A percentile compares a stretch with the other conserved stretches of the same genome.
These are phyloP conservation scores for Ceyx cyanopectus DNA, from an alignment of 2,113 vertebrate genomes.

Conservation along the genomic window DNA sequence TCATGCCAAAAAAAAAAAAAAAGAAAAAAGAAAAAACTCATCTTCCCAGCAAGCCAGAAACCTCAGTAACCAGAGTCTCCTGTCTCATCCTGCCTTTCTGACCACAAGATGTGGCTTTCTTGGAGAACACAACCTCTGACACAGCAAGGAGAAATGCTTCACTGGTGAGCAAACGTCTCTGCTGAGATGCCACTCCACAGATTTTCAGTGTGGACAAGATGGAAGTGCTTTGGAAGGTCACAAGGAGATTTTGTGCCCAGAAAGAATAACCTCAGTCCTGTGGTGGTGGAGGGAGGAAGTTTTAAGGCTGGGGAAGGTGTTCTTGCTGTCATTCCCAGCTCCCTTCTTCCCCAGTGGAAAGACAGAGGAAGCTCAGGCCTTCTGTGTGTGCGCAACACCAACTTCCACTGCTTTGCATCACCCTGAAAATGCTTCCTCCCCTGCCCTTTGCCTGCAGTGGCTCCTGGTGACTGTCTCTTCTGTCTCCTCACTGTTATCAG, in stretches of 20 bases:
- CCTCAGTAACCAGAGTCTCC: background rate
- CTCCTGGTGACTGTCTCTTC: background rate
- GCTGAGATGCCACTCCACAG: background rate
- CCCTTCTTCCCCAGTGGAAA: background rate
- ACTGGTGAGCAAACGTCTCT: constrained; percentile 16
- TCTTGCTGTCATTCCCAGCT: background rate
- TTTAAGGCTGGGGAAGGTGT: background rate
- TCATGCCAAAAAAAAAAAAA: background rate
- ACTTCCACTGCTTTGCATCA: background rate
- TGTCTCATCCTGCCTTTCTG: constrained; percentile 22
- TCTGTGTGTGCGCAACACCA: accelerated
- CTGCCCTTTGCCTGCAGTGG: background rate
- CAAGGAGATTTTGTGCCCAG: background rate
- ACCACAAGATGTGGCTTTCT: constrained; percentile 29
- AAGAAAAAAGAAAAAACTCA: background rate
- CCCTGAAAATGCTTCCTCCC: background rate
- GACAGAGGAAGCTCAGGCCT: background rate
- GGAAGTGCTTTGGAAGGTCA: background rate
- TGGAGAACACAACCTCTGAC: constrained; percentile 10
- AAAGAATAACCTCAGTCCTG: background rate
- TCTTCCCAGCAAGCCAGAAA: constrained; percentile 16
- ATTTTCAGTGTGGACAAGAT: background rate
- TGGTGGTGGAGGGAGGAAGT: background rate
- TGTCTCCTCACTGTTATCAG: background rate
- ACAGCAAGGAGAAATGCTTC: constrained; percentile 3